These are phyloP conservation scores for Lamproptera curius DNA, from an alignment of 2,888 invertebrate species.

Conservation along the genomic window DNA sequence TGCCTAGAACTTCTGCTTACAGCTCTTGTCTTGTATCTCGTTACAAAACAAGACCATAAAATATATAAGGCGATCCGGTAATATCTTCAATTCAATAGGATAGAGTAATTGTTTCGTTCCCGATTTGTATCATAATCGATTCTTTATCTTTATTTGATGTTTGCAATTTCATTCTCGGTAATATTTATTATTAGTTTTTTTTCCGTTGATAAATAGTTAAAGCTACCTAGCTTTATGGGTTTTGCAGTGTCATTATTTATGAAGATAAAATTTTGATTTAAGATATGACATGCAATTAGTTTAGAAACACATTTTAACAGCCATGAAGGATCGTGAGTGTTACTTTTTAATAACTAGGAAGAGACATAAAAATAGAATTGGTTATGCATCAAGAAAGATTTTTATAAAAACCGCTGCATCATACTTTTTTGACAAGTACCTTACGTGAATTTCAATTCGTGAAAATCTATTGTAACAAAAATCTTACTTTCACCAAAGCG, in stretches of 20 bases:
- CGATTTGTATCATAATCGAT: conserved; percentile 5
- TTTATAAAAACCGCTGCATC: not conserved
- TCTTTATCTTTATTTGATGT: not conserved
- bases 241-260: too few relatives aligned
- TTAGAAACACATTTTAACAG: too few relatives aligned
- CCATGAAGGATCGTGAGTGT: too few relatives aligned
- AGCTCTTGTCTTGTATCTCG: conserved; percentile 10
- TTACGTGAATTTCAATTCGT: conserved; percentile 4
- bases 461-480: conserved; percentile 6
- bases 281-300: too few relatives aligned
- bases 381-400: not conserved
- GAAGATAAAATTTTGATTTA: too few relatives aligned
- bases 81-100: conserved; percentile 7
- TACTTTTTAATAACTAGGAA: too few relatives aligned
- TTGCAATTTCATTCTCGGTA: not conserved
- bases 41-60: conserved; percentile 14
- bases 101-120: conserved; percentile 5
- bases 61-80: conserved; percentile 15
- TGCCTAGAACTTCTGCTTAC: conserved; percentile 16
- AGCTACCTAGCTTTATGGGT: too few relatives aligned
- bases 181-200: too few relatives aligned
- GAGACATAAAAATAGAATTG: not conserved
- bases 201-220: too few relatives aligned
- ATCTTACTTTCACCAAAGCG: conserved; percentile 9
- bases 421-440: not conserved